A percentile compares a stretch with the other conserved stretches of the same genome.
phyloP scores from a whole-genome alignment of 2,113 vertebrate genomes.

The Trogon melanurus region DNA sequence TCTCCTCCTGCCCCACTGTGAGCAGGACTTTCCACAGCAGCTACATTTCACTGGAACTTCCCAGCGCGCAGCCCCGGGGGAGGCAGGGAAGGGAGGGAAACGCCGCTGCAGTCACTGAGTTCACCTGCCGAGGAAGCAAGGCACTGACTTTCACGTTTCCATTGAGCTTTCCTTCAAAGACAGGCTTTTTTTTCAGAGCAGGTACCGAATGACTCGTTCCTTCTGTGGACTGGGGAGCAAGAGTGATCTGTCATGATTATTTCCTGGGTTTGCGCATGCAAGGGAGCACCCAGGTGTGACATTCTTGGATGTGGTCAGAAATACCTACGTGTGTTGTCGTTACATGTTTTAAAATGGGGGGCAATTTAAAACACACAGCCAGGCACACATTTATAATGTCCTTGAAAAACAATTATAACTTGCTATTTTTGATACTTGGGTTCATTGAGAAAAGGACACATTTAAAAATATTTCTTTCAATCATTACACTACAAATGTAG shows the following conservation, averaged over 20 bases:
- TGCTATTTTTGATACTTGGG: neutral
- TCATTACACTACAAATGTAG: neutral
- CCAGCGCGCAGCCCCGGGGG: neutral
- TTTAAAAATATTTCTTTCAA: neutral
- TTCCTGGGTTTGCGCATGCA: neutral
- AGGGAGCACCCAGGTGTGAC: neutral
- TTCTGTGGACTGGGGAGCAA: neutral
- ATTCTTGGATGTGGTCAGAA: neutral
- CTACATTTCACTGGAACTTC: constrained; percentile 15
- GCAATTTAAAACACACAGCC: neutral
- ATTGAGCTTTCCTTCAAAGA: neutral
- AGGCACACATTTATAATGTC: neutral
- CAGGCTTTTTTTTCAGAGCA: neutral
- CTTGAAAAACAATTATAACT: neutral
- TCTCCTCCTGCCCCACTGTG: neutral
- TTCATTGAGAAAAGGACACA: neutral
- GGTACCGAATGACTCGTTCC: neutral
- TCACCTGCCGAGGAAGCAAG: neutral
- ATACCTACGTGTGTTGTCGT: rapidly evolving
- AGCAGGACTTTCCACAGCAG: constrained; percentile 52
- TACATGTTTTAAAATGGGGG: neutral
- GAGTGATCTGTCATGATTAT: neutral
- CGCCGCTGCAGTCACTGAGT: neutral
- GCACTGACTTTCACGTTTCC: neutral
- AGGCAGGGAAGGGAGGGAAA: neutral